Evolutionary conservation across 1,140 invertebrate genomes (phyloP).

Genomic region (Eciton burchellii): DNA sequence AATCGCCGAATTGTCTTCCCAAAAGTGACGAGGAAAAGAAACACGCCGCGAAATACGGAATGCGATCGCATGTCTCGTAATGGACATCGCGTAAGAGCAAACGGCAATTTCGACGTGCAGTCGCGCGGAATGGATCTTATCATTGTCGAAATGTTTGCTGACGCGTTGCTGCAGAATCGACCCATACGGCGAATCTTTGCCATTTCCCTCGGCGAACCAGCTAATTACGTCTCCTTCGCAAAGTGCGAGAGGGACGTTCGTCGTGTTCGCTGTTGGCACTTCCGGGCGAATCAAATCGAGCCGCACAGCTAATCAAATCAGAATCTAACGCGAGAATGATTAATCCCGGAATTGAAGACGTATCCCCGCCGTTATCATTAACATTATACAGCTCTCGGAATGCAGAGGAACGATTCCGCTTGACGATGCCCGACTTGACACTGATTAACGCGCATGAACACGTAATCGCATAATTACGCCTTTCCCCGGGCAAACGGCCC

Average conservation of each 20-base stretch:
- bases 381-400: neutral
- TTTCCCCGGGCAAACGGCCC: neutral
- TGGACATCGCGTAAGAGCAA: neutral
- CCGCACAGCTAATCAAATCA: neutral
- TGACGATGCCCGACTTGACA: neutral
- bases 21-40: too few species aligned
- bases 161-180: constrained; percentile 53
- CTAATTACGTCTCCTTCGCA: constrained; percentile 14
- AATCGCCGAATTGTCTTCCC: constrained; percentile 45
- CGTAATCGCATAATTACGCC: neutral
- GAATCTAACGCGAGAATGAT: neutral
- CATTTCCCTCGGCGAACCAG: constrained; percentile 34
- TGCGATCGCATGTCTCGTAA: constrained; percentile 20
- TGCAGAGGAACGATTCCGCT: neutral
- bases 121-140: neutral
- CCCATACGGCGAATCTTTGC: constrained; percentile 38
- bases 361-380: neutral
- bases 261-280: constrained; percentile 22
- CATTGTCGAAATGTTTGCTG: constrained; percentile 52
- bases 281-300: constrained; percentile 8
- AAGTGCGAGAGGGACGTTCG: neutral
- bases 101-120: neutral
- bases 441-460: neutral
- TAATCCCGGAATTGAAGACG: neutral
- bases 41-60: too few species aligned